These are phyloP conservation scores for Delphinus delphis DNA, from an alignment of 2,113 vertebrate genomes.

Conservation along the genomic window DNA sequence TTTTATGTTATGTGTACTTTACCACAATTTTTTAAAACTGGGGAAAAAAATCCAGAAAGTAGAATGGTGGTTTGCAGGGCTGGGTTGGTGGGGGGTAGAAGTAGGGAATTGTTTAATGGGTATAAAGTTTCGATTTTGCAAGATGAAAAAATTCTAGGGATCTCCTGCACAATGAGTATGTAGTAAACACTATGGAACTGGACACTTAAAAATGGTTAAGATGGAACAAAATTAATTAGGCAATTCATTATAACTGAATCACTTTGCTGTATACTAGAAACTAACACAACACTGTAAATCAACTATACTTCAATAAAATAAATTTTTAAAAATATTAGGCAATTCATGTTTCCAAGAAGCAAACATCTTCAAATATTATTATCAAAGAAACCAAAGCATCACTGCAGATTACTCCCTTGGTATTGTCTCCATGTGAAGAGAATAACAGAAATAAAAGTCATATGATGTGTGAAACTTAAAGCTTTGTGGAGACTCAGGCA, in stretches of 20 bases:
- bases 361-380: conserved; percentile 59
- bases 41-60: not conserved
- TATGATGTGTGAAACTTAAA: conserved; percentile 34
- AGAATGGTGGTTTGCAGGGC: not conserved
- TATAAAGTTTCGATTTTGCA: not conserved
- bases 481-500: conserved; percentile 9
- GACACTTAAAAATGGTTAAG: not conserved
- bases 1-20: not conserved
- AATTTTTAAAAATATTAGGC: not conserved
- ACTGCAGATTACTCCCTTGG: conserved; percentile 51
- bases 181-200: not conserved
- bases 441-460: conserved; percentile 53
- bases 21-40: not conserved
- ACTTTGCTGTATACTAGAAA: not conserved
- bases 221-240: conserved; percentile 48
- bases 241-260: not conserved
- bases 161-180: not conserved
- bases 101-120: not conserved
- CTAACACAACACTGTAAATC: not conserved
- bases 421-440: conserved; percentile 60
- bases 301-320: not conserved
- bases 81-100: not conserved
- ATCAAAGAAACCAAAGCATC: conserved; percentile 26
- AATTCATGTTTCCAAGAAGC: conserved; percentile 75
- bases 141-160: conserved; percentile 3